Conservation (phyloP, 2,797 vertebrate species). For the Coregonus ussuriensis region DNA sequence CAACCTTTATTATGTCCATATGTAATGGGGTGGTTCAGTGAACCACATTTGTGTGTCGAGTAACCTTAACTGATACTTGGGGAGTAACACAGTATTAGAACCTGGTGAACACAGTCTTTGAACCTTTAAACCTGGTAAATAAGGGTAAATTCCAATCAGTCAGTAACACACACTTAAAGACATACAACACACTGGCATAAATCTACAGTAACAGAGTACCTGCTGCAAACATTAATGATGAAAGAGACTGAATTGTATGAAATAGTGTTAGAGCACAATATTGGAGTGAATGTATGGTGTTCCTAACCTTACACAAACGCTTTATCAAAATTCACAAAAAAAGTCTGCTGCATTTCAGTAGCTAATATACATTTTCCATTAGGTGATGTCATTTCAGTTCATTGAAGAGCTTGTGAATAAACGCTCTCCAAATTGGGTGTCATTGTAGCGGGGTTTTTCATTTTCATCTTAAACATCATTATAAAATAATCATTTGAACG, state of each 20-base stretch:
- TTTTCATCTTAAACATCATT: slow-evolving; percentile 66
- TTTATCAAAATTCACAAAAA: slow-evolving; percentile 42
- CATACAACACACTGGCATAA: no score
- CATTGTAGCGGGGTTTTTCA: slow-evolving; percentile 62
- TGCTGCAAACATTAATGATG: no score
- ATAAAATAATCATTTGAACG: slow-evolving; percentile 68
- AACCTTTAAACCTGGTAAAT: no score
- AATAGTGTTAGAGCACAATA: no score
- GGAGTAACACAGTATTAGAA: no score
- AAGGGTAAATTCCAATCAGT: no score
- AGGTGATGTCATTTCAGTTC: slow-evolving; percentile 64
- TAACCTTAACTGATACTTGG: not conserved
- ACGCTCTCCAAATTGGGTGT: slow-evolving; percentile 49
- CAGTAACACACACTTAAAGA: no score
- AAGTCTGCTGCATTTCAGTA: slow-evolving; percentile 52
- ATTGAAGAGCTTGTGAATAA: slow-evolving; percentile 60
- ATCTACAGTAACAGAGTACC: no score
- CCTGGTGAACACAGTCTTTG: no score
- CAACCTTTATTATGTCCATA: slow-evolving; percentile 26
- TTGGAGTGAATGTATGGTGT: slow-evolving; percentile 38
- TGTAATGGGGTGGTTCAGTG: not conserved
- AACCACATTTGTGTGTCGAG: not conserved
- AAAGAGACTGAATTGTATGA: no score
- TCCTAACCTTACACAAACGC: slow-evolving; percentile 38
- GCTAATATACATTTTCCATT: slow-evolving; percentile 70